phyloP scores from a whole-genome alignment of 2,113 vertebrate species.

The Azemiops feae region DNA sequence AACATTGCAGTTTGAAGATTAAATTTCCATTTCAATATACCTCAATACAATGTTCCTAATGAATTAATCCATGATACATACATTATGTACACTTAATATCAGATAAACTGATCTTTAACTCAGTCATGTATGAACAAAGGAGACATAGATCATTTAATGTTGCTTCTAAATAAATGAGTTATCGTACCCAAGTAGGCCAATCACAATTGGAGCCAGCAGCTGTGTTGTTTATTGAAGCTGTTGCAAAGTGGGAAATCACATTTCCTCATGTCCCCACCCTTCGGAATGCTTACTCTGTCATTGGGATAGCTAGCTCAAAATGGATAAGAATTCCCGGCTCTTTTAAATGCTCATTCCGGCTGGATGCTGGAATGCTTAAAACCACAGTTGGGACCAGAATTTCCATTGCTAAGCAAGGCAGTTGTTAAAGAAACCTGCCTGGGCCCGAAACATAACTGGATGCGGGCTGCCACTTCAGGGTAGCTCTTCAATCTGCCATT shows the following conservation, averaged over 20 bases:
- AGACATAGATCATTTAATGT: background rate
- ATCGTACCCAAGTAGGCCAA: background rate
- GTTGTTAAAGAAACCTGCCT: background rate
- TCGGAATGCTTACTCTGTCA: background rate
- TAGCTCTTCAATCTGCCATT: background rate
- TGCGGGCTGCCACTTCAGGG: background rate
- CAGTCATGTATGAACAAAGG: background rate
- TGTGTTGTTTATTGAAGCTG: background rate
- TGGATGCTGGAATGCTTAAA: background rate
- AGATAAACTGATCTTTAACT: background rate
- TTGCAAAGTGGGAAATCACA: background rate
- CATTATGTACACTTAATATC: background rate
- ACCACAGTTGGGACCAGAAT: background rate
- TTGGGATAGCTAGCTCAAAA: background rate
- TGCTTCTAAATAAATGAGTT: background rate
- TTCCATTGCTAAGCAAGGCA: background rate
- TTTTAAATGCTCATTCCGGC: background rate
- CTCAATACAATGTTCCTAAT: background rate
- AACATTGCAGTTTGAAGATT: conserved; percentile 27
- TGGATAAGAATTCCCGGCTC: background rate
- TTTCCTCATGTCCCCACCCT: background rate
- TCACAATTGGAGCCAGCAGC: background rate
- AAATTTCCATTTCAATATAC: background rate
- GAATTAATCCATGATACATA: background rate
- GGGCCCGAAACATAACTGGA: background rate